phyloP scores from a whole-genome alignment of 2,888 invertebrate genomes.

The Lamproptera curius region DNA sequence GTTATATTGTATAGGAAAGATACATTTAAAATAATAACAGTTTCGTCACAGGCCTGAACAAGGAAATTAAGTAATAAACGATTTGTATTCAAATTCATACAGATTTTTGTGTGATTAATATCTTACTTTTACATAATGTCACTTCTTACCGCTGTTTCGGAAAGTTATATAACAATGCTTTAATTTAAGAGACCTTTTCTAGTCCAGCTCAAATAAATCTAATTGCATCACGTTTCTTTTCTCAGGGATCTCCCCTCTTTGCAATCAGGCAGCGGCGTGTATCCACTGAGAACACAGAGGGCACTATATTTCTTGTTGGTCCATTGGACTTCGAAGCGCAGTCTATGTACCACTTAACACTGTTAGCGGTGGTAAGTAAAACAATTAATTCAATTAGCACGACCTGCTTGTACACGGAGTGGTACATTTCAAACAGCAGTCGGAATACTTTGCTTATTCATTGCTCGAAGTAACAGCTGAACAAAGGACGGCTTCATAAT shows the following conservation, averaged over 20 bases:
- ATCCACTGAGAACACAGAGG: constrained; percentile 87
- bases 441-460: constrained; percentile 12
- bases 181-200: too few species aligned
- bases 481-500: constrained; percentile 18
- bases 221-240: too few species aligned
- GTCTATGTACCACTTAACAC: constrained; percentile 91
- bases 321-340: constrained; percentile 93
- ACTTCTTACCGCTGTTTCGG: too few species aligned
- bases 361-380: constrained; percentile 89
- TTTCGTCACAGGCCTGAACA: too few species aligned
- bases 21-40: too few species aligned
- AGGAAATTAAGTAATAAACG: too few species aligned
- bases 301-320: constrained; percentile 86
- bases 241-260: constrained; percentile 86
- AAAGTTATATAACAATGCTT: too few species aligned
- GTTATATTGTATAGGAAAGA: too few species aligned
- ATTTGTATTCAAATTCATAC: too few species aligned
- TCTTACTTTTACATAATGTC: too few species aligned
- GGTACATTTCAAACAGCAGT: constrained; percentile 10
- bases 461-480: constrained; percentile 17
- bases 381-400: constrained; percentile 24
- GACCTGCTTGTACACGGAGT: constrained; percentile 18
- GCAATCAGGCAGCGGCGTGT: constrained; percentile 87
- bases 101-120: too few species aligned
- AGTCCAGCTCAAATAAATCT: too few species aligned